Evolutionary conservation across 2,888 invertebrate species (phyloP).

Genomic region (Glaucopsyche alexis): DNA sequence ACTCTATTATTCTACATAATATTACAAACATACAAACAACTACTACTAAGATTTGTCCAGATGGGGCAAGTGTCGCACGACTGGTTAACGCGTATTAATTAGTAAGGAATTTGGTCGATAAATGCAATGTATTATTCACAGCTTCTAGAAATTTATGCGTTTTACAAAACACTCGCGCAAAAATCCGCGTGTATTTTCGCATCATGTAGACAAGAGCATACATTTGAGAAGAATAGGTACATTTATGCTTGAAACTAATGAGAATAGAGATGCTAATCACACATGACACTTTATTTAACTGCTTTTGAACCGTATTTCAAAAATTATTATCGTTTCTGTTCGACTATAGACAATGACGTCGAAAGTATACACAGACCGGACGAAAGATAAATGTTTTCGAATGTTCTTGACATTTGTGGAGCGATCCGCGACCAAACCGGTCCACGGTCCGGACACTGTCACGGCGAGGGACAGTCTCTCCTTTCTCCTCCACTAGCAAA

Average conservation of each 20-base stretch:
- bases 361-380: neutral
- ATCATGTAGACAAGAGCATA: too few relatives aligned
- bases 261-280: too few relatives aligned
- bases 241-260: too few relatives aligned
- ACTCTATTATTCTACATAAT: neutral
- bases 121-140: neutral
- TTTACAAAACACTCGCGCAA: too few relatives aligned
- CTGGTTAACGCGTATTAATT: neutral
- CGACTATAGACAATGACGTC: neutral
- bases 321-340: too few relatives aligned
- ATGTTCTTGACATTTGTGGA: constrained; percentile 12
- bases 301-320: too few relatives aligned
- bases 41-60: neutral
- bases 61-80: too few relatives aligned
- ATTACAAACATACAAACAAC: neutral
- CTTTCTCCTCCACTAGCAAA: neutral
- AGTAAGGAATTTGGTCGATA: neutral
- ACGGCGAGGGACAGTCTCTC: neutral
- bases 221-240: too few relatives aligned
- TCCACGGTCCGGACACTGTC: neutral
- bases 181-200: too few relatives aligned
- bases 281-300: too few relatives aligned
- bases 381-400: constrained; percentile 10
- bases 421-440: constrained; percentile 5
- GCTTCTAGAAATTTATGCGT: too few relatives aligned